Evolutionary conservation across 2,797 vertebrate species (phyloP), one percentile per base, ranked within the genome.

Genomic region (Eulemur coronatus): DNA sequence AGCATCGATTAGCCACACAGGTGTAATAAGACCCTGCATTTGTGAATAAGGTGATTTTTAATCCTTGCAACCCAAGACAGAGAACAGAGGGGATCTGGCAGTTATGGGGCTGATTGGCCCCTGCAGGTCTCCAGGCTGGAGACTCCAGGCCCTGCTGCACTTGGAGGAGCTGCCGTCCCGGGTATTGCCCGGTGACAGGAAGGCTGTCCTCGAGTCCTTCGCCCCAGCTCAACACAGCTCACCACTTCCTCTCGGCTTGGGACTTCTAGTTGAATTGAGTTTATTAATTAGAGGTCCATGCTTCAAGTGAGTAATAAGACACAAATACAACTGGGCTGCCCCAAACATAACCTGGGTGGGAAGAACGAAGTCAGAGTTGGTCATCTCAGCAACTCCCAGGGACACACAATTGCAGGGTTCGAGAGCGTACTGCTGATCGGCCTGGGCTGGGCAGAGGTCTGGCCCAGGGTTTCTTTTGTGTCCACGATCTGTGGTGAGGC

Each of bases 331-430:
- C 11, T 7, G 9, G 30, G 63, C 24, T 12, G 4, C 73, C 73
- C 38, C 24, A 28, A 2, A 48, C 2, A 24, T 43, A 30, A 5
- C 17, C 20, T 13, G 18, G 22, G 7, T 38, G 15, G 67, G 38
- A 43, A 69, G 67, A 26, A 14, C 1, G 2, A 35, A 75, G 38
- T 26, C 69, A 43, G 59, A n/a, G 8, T 38, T 1, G 79, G 48
- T 17, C 7, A 3, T 0, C 26, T 2, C 0, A 13, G 86, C n/a
- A 3, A 18, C 6, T n/a, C 61, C 13, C 9, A 1, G 4, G 48
- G 59, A 15, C 0, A 11, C 0, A 8, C 6, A 20, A 3, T 18
- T 3, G 1, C 20, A 2, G 46, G 43, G 7, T 30, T 73, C 14
- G 38, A 15, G 13, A 59, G 38, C 18, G 7, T 33, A 57, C 15